Evolutionary conservation across 2,888 invertebrate species (phyloP).

Genomic region (Hirtodrosophila trivittata): DNA sequence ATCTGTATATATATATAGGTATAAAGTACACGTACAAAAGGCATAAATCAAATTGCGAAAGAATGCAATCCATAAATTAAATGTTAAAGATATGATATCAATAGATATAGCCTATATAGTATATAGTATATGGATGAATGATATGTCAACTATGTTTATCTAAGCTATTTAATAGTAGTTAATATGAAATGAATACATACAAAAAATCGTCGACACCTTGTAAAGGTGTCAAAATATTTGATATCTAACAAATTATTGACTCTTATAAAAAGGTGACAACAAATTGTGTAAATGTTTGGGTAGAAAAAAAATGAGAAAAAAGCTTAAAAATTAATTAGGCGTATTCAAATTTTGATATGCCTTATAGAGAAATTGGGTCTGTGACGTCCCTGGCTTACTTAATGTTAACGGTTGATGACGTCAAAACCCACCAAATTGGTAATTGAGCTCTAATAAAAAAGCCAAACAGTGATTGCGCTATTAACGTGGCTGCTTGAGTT

Average conservation of each 20-base stretch:
- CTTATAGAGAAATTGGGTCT: slow-evolving; percentile 7
- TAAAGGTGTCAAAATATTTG: slow-evolving; percentile 60
- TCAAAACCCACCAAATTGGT: slow-evolving; percentile 29
- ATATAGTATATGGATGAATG: slow-evolving; percentile 9
- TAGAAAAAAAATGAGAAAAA: slow-evolving; percentile 55
- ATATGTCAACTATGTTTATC: slow-evolving; percentile 21
- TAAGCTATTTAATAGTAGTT: slow-evolving; percentile 10
- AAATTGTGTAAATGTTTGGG: slow-evolving; percentile 52
- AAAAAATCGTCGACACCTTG: slow-evolving; percentile 16
- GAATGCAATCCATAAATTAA: slow-evolving; percentile 21
- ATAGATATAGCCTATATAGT: slow-evolving; percentile 6
- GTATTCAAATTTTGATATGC: slow-evolving; percentile 36
- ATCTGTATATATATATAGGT: no score
- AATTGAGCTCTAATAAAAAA: slow-evolving; percentile 26
- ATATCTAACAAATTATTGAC: slow-evolving; percentile 23
- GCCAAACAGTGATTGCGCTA: slow-evolving; percentile 41
- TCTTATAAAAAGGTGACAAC: slow-evolving; percentile 43
- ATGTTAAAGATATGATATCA: slow-evolving; percentile 24
- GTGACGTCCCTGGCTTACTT: slow-evolving; percentile 53
- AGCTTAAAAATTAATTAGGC: slow-evolving; percentile 40
- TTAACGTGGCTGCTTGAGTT: slow-evolving; percentile 19
- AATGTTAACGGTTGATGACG: slow-evolving; percentile 29
- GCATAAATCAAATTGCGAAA: slow-evolving; percentile 22
- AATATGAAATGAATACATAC: slow-evolving; percentile 19
- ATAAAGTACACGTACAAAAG: no score